phyloP scores from a whole-genome alignment of 2,797 vertebrate species.

The Sebastes nivosus region DNA sequence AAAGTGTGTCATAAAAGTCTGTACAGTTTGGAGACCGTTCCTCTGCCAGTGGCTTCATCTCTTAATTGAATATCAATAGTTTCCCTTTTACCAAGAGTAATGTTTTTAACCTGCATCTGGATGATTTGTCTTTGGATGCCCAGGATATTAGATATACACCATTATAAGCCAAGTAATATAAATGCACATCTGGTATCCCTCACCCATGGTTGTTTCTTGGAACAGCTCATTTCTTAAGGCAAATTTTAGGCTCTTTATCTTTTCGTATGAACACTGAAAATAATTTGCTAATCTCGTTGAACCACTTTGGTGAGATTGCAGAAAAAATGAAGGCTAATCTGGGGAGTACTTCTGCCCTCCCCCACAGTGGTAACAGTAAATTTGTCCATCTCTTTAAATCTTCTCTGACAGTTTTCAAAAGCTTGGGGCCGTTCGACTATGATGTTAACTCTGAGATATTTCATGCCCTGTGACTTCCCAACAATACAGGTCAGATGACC shows the following conservation, averaged over 20 bases:
- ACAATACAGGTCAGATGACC: no score
- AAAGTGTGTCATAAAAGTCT: not conserved
- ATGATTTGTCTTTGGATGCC: rapidly evolving
- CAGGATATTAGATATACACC: not conserved
- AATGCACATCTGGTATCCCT: not conserved
- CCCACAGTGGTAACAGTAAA: no score
- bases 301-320: not conserved
- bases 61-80: not conserved
- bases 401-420: no score
- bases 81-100: no score
- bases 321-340: no score
- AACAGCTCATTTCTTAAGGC: not conserved
- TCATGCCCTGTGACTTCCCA: no score
- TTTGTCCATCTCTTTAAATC: no score
- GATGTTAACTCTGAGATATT: no score
- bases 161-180: not conserved
- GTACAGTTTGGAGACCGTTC: not conserved
- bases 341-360: no score
- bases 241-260: not conserved
- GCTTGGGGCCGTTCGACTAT: no score
- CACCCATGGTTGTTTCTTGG: rapidly evolving
- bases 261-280: rapidly evolving
- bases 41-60: not conserved
- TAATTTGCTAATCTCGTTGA: not conserved
- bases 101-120: not conserved